These are phyloP conservation scores for Idaea aversata DNA, from an alignment of 2,888 invertebrate species.

Conservation along the genomic window DNA sequence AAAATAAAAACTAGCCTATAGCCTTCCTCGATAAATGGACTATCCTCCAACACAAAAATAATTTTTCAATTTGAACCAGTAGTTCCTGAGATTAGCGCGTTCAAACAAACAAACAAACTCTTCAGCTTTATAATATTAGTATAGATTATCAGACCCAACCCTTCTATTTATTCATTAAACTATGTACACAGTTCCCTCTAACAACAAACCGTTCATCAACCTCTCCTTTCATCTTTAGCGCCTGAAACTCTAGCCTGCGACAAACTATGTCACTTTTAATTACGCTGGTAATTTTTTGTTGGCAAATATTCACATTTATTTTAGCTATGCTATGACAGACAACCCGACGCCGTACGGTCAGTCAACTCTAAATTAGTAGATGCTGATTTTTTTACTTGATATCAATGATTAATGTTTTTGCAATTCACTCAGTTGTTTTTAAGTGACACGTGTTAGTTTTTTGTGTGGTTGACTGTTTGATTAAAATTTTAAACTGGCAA, in stretches of 20 bases:
- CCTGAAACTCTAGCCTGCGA: not conserved
- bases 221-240: not conserved
- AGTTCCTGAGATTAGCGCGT: too few relatives aligned
- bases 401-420: constrained; percentile 8
- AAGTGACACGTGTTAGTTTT: constrained; percentile 12
- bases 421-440: constrained; percentile 6
- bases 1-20: too few relatives aligned
- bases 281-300: constrained; percentile 29
- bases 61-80: too few relatives aligned
- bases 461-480: constrained; percentile 9
- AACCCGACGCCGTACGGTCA: constrained; percentile 35
- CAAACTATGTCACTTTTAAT: constrained; percentile 38
- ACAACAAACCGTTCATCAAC: not conserved
- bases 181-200: not conserved
- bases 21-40: too few relatives aligned
- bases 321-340: constrained; percentile 38
- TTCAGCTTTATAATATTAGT: too few relatives aligned
- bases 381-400: constrained; percentile 8
- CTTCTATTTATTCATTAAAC: too few relatives aligned
- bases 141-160: too few relatives aligned
- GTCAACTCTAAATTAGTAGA: constrained; percentile 30
- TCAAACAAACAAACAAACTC: too few relatives aligned
- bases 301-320: constrained; percentile 39
- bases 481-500: not conserved
- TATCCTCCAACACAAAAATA: too few relatives aligned